Base-by-base conservation (phyloP, 2,113 vertebrate species). In the Myiozetetes cayanensis region DNA sequence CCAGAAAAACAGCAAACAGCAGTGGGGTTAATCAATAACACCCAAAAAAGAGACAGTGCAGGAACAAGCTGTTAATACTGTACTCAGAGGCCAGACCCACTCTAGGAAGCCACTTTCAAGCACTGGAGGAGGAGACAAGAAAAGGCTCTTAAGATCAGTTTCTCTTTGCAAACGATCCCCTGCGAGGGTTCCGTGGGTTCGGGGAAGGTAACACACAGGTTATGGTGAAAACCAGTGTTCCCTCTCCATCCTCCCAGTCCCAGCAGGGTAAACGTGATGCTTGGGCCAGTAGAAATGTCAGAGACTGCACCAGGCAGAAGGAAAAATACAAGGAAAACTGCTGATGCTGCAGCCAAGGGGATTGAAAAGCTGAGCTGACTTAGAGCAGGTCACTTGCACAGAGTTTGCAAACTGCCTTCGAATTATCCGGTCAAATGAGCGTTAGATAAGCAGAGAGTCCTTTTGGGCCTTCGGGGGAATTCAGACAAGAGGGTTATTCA, bases 401-500 rank as follows among this genome's bases (percentile, higher is more conserved):
- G 72, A 43, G 55, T 58, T 94, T 87, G 79, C 75, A 91, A 94
- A 78, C 61, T 89, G 94, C 66, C 89, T 95, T 49, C 73, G 37
- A 93, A 95, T 96, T 90, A 91, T 89, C 55, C 8, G 0, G 81
- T 89, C 96, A 93, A 94, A 92, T 68, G 94, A 95, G 92, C 0
- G 2, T 87, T 85, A 89, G 95, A 90, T 96, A 96, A 96, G 94
- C 93, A 89, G 56, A 91, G 47, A 66, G 72, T 56, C 78, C 58
- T 84, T 81, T 19, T 7, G 75, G 59, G 93, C 94, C 93, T 94
- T 63, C 20, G 2, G 91, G 71, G 92, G 47, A 95, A 95, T 73
- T 87, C 63, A 89, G 47, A 94, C 93, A 92, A 95, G 86, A 85
- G 90, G 33, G 77, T 81, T 85, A 87, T 94, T 94, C 94, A 94